A percentile compares a stretch with the other conserved stretches of the same genome.
phyloP scores from a whole-genome alignment of 2,888 invertebrate species.

The Allolobophora icterica region DNA sequence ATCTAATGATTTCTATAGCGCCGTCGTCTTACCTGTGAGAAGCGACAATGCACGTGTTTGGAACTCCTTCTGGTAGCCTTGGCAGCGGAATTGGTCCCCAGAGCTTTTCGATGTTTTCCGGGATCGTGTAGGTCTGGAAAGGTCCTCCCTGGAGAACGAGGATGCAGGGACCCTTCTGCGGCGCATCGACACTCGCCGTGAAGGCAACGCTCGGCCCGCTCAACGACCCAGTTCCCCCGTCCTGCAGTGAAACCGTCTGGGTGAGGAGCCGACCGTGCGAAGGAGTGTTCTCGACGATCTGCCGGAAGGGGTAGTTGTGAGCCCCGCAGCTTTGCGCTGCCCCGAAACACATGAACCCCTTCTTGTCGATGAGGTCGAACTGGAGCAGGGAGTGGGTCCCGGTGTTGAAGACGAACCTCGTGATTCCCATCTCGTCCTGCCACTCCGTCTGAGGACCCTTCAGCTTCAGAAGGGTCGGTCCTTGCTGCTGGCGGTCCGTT shows the following conservation, averaged over 20 bases:
- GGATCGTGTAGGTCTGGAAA: conserved; percentile 63
- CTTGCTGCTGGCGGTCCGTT: conserved; percentile 33
- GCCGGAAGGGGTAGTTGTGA: conserved; percentile 55
- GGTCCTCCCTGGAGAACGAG: conserved; percentile 59
- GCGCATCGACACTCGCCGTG: conserved; percentile 52
- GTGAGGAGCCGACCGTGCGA: conserved; percentile 46
- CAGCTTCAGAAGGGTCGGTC: conserved; percentile 47
- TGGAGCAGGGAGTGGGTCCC: conserved; percentile 60
- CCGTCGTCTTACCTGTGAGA: conserved; percentile 54
- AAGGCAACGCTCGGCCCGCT: conserved; percentile 53
- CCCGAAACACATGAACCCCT: conserved; percentile 62
- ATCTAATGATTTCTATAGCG: too few species aligned
- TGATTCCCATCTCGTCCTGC: conserved; percentile 62
- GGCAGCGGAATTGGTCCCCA: conserved; percentile 64
- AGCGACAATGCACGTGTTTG: conserved; percentile 62
- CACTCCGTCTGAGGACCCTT: conserved; percentile 51
- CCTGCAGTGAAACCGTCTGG: conserved; percentile 53
- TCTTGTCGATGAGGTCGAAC: conserved; percentile 56
- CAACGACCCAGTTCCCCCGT: conserved; percentile 57
- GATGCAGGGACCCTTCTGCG: conserved; percentile 53
- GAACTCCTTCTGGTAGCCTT: conserved; percentile 56
- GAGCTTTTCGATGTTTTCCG: conserved; percentile 58
- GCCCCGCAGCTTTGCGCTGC: conserved; percentile 53
- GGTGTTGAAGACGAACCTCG: conserved; percentile 61
- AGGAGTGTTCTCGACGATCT: conserved; percentile 51